Base-by-base conservation (phyloP, 2,888 invertebrate genomes). In the Acanthococcus lagerstroemiae region DNA sequence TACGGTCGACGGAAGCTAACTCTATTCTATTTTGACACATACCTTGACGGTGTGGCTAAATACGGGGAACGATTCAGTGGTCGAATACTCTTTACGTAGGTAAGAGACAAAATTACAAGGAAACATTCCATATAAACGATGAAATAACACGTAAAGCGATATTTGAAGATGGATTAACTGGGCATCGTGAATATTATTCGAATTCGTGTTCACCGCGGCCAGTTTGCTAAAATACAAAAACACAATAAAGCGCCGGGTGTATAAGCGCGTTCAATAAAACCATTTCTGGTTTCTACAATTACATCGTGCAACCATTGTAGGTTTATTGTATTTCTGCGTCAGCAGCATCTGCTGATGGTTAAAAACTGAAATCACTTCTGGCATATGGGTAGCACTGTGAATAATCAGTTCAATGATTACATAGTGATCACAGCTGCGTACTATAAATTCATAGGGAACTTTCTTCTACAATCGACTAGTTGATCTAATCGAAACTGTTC, bases 51-150 rank as follows among this genome's bases (percentile, higher is more conserved):
- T 87, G 75, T 90, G 88, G 72, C 84, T 83, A 78, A 89, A 91
- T 71, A 87, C 83, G 50, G 68, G 57, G 24, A 65, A 63, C 4
- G n/a, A 30, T 54, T 63, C 52, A 30, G 4, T 37, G 37, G 63
- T 50, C 52, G 50, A 27, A 76, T 88, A 90, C 74, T 88, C 86
- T 70, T 82, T 81, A 69, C 87, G 82, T 72, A 95, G 79, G 77
- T 87, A 90, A 67, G 84, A 83, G 66, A 94, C 76, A 77, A 95
- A 90, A 76, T 88, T 90, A 77, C 90, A 91, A 9, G 95, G 95
- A 78, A 87, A 94, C 87, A 94, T 90, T 69, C 92, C 93, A 78
- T 92, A 92, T 70, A 95, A 77, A 67, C 92, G 86, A 76, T 90
- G 86, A 78, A 94, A 92, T 72, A 91, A 79, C 74, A 88, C 87